These are phyloP conservation scores for Phylloscopus whistleri DNA, from an alignment of 2,113 vertebrate genomes.

Conservation along the genomic window DNA sequence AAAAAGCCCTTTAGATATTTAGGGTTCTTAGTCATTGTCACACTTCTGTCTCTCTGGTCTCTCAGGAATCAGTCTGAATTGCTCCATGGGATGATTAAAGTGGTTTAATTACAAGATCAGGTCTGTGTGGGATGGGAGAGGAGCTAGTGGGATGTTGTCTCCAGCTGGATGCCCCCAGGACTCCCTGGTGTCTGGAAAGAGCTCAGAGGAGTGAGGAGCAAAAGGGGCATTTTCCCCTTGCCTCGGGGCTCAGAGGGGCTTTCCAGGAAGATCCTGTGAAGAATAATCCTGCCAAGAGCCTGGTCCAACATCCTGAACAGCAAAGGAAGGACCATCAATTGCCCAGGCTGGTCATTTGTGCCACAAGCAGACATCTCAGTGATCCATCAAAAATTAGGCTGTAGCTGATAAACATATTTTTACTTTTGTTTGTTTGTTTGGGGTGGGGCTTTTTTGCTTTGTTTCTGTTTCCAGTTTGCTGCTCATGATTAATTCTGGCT, in stretches of 20 bases:
- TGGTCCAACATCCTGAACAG: neutral
- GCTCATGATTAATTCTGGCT: neutral
- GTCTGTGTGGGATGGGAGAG: neutral
- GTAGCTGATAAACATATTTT: neutral
- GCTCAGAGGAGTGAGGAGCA: neutral
- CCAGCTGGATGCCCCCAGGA: neutral
- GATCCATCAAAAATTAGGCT: neutral
- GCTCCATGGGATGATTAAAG: neutral
- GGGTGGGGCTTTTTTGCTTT: no score
- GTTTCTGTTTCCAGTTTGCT: neutral
- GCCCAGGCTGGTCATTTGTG: neutral
- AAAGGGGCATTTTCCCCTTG: no score
- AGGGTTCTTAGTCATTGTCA: neutral
- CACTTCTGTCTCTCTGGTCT: neutral
- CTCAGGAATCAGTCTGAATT: neutral
- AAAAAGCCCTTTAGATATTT: neutral
- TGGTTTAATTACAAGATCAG: neutral
- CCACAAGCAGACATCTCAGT: neutral
- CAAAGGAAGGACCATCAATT: neutral
- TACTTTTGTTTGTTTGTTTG: neutral
- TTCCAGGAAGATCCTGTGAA: neutral
- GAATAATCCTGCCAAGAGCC: neutral
- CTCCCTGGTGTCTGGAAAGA: neutral
- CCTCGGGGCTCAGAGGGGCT: neutral
- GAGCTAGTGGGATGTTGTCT: neutral